Conservation (phyloP, 2,113 vertebrate species). For the Thamnaconus septentrionalis region DNA sequence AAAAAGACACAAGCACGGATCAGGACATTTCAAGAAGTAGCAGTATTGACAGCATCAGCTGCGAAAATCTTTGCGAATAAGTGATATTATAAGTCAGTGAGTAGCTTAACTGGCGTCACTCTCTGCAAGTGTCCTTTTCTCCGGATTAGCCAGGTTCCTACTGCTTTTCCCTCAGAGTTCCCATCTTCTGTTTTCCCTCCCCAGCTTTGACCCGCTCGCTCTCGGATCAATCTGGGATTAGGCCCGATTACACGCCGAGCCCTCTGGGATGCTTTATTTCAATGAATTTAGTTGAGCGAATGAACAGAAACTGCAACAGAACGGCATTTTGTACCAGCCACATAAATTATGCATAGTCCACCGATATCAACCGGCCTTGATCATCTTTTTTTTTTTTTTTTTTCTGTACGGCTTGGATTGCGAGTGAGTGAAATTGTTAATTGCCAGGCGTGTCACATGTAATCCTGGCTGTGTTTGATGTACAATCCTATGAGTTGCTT, state of each 20-base stretch:
- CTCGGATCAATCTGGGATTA: conserved; percentile 69
- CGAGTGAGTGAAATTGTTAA: conserved; percentile 71
- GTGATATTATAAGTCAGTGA: too few species aligned
- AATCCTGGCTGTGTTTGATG: conserved; percentile 61
- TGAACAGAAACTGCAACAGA: conserved; percentile 76
- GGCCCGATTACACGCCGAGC: conserved; percentile 63
- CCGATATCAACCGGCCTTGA: conserved; percentile 73
- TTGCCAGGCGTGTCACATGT: conserved; percentile 70
- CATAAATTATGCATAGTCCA: conserved; percentile 79
- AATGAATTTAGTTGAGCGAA: conserved; percentile 76
- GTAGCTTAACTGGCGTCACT: conserved; percentile 1
- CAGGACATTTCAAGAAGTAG: too few species aligned
- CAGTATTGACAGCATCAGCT: too few species aligned
- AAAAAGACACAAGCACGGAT: too few species aligned
- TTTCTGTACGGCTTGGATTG: conserved; percentile 47
- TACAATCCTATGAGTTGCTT: conserved; percentile 53
- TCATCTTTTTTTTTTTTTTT: conserved; percentile 59
- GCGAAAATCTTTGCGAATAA: too few species aligned
- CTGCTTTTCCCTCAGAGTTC: background rate
- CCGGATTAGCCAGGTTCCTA: conserved; percentile 27
- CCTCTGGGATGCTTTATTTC: conserved; percentile 75
- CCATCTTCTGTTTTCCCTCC: conserved; percentile 20
- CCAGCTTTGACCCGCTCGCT: conserved; percentile 44
- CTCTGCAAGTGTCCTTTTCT: background rate
- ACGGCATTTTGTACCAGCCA: conserved; percentile 77